A percentile compares a stretch with the other conserved stretches of the same genome.
phyloP scores from a whole-genome alignment of 2,113 vertebrate genomes.

The Stomatorhinus ivindoensis region DNA sequence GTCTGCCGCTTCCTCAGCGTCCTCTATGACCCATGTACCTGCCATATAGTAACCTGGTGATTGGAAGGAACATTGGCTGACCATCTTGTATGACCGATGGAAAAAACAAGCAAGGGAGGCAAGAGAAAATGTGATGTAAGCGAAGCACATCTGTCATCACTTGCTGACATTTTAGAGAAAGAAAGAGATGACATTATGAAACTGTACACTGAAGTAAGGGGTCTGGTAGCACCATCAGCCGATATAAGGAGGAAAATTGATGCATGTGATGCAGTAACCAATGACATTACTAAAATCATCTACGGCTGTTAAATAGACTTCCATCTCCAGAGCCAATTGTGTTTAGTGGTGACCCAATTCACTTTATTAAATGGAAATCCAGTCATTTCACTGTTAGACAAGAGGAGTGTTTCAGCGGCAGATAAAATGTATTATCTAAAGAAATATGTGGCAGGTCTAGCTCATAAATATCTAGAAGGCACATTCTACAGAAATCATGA shows the following conservation, averaged over 20 bases:
- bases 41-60: no score
- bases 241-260: neutral
- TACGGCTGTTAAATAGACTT: neutral
- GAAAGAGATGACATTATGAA: neutral
- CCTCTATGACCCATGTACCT: no score
- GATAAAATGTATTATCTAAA: no score
- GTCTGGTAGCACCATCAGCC: neutral
- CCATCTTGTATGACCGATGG: neutral
- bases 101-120: neutral
- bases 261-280: neutral
- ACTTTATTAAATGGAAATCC: neutral
- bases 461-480: neutral
- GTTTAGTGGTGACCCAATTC: neutral
- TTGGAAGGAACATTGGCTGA: no score
- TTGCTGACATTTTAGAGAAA: neutral
- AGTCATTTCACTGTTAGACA: neutral
- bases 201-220: neutral
- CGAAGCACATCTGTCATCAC: neutral
- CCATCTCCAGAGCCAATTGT: neutral
- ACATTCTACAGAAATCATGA: slow-evolving; percentile 6
- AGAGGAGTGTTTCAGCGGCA: no score
- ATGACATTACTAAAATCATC: neutral
- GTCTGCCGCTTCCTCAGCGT: no score
- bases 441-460: no score
- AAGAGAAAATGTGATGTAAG: neutral